These are phyloP conservation scores for Brevimyrus niger DNA, from an alignment of 2,113 vertebrate genomes.

Conservation along the genomic window DNA sequence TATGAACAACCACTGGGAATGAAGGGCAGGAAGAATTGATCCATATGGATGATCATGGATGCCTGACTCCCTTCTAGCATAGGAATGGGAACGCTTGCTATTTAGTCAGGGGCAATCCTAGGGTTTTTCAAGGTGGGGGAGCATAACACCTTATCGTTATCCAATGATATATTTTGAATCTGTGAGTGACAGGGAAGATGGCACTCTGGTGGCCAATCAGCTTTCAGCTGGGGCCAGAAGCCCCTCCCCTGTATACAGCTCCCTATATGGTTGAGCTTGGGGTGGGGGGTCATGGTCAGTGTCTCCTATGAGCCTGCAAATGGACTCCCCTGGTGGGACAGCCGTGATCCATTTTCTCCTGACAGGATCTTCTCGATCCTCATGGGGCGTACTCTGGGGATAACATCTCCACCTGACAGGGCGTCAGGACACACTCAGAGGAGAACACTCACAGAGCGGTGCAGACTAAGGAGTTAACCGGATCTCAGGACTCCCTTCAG, in stretches of 20 bases:
- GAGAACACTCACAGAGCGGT: not conserved
- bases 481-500: not conserved
- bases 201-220: not conserved
- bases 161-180: not conserved
- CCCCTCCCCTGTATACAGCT: not conserved
- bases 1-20: not conserved
- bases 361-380: not conserved
- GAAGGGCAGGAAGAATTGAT: not conserved
- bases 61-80: not conserved
- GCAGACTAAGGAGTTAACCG: not conserved
- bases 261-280: not conserved
- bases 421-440: not conserved
- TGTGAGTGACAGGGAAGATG: not conserved
- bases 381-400: not conserved
- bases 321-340: not conserved
- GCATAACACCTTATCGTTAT: not conserved
- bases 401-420: not conserved
- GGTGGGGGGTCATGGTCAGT: not conserved
- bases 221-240: not conserved
- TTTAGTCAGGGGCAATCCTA: not conserved
- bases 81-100: not conserved
- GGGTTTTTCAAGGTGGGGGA: not conserved
- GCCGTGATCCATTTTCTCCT: not conserved
- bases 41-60: not conserved
- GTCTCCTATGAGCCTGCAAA: not conserved